A percentile compares a stretch with the other conserved stretches of the same genome.
Evolutionary conservation across 2,888 invertebrate genomes (phyloP).

Genomic region (Thymelicus sylvestris): DNA sequence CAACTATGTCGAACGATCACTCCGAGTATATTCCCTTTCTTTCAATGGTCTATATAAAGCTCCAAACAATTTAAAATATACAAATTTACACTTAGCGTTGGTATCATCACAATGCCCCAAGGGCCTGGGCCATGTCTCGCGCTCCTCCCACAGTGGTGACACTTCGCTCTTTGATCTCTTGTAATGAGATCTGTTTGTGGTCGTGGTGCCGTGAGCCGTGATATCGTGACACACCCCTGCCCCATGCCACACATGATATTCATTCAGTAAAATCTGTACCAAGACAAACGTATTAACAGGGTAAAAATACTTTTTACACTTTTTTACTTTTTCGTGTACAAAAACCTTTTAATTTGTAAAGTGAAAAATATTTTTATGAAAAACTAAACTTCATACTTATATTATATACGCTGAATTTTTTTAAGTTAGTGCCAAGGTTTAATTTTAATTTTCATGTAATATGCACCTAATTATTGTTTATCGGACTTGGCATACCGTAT

Average conservation of each 20-base stretch:
- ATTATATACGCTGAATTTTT: too few species aligned
- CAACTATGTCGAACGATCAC: too few species aligned
- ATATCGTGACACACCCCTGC: conserved; percentile 2
- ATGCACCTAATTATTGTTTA: too few species aligned
- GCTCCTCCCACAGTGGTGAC: background rate
- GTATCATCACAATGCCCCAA: background rate
- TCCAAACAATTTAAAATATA: background rate
- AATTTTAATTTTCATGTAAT: too few species aligned
- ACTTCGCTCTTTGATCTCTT: conserved; percentile 20
- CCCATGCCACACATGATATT: background rate
- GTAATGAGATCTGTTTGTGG: conserved; percentile 20
- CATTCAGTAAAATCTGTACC: background rate
- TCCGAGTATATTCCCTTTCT: too few species aligned
- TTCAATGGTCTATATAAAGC: background rate
- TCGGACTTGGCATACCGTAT: too few species aligned
- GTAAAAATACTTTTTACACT: too few species aligned
- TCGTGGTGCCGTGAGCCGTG: conserved; percentile 5
- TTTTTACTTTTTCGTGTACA: too few species aligned
- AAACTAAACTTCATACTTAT: too few species aligned
- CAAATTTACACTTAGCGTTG: background rate
- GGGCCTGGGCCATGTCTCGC: background rate
- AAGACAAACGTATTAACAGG: background rate
- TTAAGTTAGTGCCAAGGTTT: too few species aligned
- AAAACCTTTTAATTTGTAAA: too few species aligned
- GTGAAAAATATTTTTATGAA: too few species aligned